Percentiles rank a stretch among this genome's conserved stretches.
These are phyloP conservation scores for Parapristionchus giblindavisi DNA, from an alignment of 2,888 invertebrate genomes.

Conservation along the genomic window DNA sequence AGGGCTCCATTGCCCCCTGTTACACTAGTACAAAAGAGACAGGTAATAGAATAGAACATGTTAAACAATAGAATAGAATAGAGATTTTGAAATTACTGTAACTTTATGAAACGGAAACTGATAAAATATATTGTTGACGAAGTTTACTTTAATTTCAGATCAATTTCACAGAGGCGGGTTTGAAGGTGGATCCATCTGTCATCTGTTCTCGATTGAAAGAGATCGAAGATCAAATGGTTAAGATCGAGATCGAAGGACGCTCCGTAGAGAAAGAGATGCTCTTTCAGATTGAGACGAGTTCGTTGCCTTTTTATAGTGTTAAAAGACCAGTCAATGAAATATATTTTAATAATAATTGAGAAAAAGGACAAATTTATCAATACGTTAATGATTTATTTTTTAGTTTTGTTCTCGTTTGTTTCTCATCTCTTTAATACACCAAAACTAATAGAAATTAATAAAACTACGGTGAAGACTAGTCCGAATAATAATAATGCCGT, in stretches of 20 bases:
- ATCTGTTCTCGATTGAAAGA: slow-evolving; percentile 29
- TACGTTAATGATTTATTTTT: too few species aligned
- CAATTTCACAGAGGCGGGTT: slow-evolving; percentile 37
- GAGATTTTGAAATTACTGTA: not conserved
- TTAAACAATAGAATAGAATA: too few species aligned
- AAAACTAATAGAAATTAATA: too few species aligned
- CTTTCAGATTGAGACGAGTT: slow-evolving; percentile 42
- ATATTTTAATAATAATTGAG: too few species aligned
- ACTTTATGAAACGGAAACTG: not conserved
- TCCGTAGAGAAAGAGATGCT: slow-evolving; percentile 44
- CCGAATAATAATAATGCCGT: too few species aligned
- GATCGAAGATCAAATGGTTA: slow-evolving; percentile 38
- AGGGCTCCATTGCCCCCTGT: slow-evolving; percentile 42
- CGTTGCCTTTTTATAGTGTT: too few species aligned
- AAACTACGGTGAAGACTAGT: too few species aligned
- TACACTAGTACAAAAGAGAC: slow-evolving; percentile 34
- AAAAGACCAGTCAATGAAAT: too few species aligned
- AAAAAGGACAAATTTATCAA: too few species aligned
- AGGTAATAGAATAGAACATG: slow-evolving; percentile 10
- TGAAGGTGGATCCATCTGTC: slow-evolving; percentile 35
- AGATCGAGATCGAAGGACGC: slow-evolving; percentile 39
- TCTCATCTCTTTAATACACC: too few species aligned
- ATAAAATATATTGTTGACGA: not conserved
- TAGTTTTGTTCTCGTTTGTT: too few species aligned
- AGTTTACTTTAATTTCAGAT: slow-evolving; percentile 35